Evolutionary conservation across 30 jellyfish, hydroid and myxozoan genomes (phyloP).

Genomic region (Nemopilema nomurai): DNA sequence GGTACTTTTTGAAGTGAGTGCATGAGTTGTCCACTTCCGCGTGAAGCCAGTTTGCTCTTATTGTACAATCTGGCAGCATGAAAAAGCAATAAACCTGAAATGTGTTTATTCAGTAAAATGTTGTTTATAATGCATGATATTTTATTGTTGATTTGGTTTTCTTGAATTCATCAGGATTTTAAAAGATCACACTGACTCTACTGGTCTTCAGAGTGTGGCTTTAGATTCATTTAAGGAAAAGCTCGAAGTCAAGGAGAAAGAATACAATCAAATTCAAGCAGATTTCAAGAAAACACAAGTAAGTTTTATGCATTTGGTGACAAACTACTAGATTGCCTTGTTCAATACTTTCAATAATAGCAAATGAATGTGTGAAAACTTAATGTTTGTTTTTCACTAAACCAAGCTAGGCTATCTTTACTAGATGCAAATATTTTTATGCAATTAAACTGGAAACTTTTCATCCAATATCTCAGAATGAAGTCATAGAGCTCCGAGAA

Average conservation of each 20-base stretch:
- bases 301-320: no score
- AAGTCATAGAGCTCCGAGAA: slow-evolving; percentile 71
- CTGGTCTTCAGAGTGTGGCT: slow-evolving; percentile 88
- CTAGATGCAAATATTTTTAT: no score
- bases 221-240: slow-evolving; percentile 60
- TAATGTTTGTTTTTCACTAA: neutral
- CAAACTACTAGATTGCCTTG: no score
- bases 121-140: neutral
- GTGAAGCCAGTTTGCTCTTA: no score
- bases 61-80: no score
- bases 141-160: neutral
- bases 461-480: slow-evolving; percentile 49
- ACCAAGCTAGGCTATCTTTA: neutral
- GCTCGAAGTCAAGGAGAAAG: slow-evolving; percentile 80
- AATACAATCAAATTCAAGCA: slow-evolving; percentile 37
- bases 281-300: slow-evolving; percentile 72
- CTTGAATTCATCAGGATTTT: slow-evolving; percentile 55
- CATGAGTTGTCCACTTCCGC: no score
- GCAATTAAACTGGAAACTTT: neutral
- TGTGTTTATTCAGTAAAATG: neutral
- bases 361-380: no score
- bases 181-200: slow-evolving; percentile 90
- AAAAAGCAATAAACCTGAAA: neutral
- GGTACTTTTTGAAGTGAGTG: no score
- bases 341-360: no score